Percentiles rank a stretch among this genome's conserved stretches.
Evolutionary conservation across 2,888 invertebrate species (phyloP).

Genomic region (Amitus sp.): DNA sequence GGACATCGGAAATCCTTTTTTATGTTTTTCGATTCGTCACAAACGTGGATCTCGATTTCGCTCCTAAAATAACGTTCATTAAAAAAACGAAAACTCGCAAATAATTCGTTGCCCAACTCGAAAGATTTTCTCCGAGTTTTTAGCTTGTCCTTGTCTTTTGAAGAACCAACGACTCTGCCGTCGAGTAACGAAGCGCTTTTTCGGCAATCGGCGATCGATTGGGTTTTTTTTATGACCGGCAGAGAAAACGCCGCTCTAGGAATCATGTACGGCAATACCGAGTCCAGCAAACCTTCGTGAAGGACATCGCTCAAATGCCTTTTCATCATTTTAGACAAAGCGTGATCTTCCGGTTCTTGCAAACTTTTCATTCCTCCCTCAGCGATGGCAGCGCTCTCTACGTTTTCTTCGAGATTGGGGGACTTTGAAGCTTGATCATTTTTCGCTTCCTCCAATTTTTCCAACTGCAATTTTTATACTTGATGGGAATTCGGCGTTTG

Average conservation of each 20-base stretch:
- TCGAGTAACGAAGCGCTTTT: slow-evolving; percentile 66
- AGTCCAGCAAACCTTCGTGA: slow-evolving; percentile 84
- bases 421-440: not conserved
- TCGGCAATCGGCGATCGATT: slow-evolving; percentile 65
- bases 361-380: not conserved
- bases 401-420: not conserved
- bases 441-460: not conserved
- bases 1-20: slow-evolving; percentile 91
- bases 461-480: not conserved
- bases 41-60: slow-evolving; percentile 93
- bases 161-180: slow-evolving; percentile 19
- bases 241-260: slow-evolving; percentile 71
- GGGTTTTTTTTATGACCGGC: slow-evolving; percentile 69
- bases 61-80: slow-evolving; percentile 65
- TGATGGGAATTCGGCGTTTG: too few relatives aligned
- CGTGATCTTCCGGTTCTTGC: slow-evolving; percentile 41
- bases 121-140: slow-evolving; percentile 36
- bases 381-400: not conserved
- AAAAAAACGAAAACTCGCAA: slow-evolving; percentile 17
- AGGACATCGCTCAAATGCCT: slow-evolving; percentile 72
- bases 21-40: slow-evolving; percentile 90
- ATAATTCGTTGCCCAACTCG: slow-evolving; percentile 26
- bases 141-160: slow-evolving; percentile 37
- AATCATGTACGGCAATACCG: slow-evolving; percentile 81
- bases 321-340: slow-evolving; percentile 58